Evolutionary conservation across 2,113 vertebrate species (phyloP).

Genomic region (Origma solitaria): DNA sequence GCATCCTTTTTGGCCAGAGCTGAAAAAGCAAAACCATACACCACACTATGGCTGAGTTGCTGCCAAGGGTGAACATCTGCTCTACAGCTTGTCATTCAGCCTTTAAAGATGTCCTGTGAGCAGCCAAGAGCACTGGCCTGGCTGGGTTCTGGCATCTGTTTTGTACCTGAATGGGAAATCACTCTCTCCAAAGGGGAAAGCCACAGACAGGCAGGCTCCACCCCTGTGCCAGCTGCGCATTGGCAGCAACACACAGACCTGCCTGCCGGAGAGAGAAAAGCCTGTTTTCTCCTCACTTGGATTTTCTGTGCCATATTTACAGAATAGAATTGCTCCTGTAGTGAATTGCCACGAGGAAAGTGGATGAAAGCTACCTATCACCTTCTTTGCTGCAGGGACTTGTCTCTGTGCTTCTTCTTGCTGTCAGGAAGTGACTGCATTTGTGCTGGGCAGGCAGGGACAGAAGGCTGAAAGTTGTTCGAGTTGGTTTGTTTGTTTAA

Average conservation of each 20-base stretch:
- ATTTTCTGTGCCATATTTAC: not conserved
- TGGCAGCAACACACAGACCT: not conserved
- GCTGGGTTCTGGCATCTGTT: not conserved
- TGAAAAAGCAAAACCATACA: not conserved
- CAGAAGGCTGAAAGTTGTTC: not conserved
- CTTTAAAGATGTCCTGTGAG: not conserved
- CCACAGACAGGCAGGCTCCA: not conserved
- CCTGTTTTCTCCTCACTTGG: not conserved
- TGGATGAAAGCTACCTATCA: rapidly evolving
- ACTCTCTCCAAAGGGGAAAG: not conserved
- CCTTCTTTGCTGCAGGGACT: not conserved
- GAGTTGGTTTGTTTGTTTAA: not conserved
- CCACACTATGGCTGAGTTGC: not conserved
- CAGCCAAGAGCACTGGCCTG: not conserved
- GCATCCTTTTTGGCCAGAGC: not conserved
- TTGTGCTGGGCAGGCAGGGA: not conserved
- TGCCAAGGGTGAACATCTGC: slow-evolving; percentile 41
- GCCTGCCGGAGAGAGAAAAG: not conserved
- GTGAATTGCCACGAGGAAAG: not conserved
- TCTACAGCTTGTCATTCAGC: slow-evolving; percentile 13
- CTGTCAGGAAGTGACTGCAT: not conserved
- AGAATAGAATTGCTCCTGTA: not conserved
- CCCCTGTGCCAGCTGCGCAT: not conserved
- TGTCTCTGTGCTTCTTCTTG: not conserved
- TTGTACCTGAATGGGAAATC: not conserved